Evolutionary conservation across 2,797 vertebrate genomes (phyloP).

Genomic region (Notoglanidium macrostoma): DNA sequence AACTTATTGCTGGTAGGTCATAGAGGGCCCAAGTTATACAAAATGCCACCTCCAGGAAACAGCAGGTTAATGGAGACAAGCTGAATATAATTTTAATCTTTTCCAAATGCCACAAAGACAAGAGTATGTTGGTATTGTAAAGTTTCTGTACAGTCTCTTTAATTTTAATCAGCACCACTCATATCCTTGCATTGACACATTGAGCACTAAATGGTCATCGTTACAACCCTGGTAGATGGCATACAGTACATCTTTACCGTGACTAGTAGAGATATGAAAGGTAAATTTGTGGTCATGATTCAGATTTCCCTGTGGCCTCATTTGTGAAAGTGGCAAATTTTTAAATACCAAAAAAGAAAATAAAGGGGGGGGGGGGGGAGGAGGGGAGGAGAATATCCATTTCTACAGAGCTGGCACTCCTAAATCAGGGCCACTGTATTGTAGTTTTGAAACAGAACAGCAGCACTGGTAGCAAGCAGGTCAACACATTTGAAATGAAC

Average conservation of each 20-base stretch:
- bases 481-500: neutral
- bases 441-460: neutral
- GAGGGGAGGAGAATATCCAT: rapidly evolving
- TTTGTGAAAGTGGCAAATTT: neutral
- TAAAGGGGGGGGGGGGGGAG: no score
- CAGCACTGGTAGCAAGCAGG: neutral
- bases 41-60: neutral
- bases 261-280: no score
- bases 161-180: neutral
- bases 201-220: neutral
- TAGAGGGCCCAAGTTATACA: no score
- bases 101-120: neutral
- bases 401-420: neutral
- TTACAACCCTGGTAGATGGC: neutral
- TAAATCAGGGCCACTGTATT: neutral
- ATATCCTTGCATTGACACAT: neutral
- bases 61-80: neutral
- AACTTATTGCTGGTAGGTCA: no score
- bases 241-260: no score
- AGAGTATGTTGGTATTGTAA: neutral
- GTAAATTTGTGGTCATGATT: neutral
- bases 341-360: neutral
- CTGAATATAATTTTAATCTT: neutral
- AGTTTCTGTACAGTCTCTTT: neutral
- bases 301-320: neutral